Evolutionary conservation across 2,797 vertebrate species (phyloP).

Genomic region (Trachurus trachurus): DNA sequence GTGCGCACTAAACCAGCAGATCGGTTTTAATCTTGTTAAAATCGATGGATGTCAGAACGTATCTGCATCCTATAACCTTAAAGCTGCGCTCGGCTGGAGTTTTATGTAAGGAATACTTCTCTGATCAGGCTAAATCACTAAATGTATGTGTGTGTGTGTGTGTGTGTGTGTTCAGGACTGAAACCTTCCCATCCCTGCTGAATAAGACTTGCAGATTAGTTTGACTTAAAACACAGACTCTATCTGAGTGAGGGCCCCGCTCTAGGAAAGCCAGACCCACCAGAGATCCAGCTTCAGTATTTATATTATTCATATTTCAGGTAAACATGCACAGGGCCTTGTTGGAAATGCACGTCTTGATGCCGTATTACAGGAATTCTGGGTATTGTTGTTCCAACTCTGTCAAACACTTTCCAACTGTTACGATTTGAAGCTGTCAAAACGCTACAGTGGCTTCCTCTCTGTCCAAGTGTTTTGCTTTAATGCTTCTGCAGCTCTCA

Average conservation of each 20-base stretch:
- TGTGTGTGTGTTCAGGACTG: no score
- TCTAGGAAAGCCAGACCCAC: not conserved
- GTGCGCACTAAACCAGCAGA: slow-evolving; percentile 43
- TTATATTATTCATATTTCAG: not conserved
- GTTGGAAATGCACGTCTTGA: not conserved
- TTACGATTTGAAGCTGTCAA: not conserved
- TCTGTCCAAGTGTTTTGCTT: not conserved
- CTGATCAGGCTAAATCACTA: slow-evolving; percentile 7
- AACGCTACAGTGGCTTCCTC: not conserved
- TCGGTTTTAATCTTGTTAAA: slow-evolving; percentile 78
- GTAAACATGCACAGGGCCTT: not conserved
- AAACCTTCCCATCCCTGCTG: slow-evolving; percentile 24
- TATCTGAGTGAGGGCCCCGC: not conserved
- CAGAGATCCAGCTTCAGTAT: no score
- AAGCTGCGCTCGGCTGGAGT: slow-evolving; percentile 38
- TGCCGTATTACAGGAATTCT: not conserved
- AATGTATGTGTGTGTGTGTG: not conserved
- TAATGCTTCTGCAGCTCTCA: not conserved
- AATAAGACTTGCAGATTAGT: slow-evolving; percentile 28
- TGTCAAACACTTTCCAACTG: not conserved
- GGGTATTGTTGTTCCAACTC: not conserved
- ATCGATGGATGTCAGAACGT: slow-evolving; percentile 69
- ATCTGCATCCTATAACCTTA: slow-evolving; percentile 62
- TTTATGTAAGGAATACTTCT: slow-evolving; percentile 41
- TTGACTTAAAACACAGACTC: slow-evolving; percentile 15